These are phyloP conservation scores for Maconellicoccus hirsutus DNA, from an alignment of 1,140 invertebrate genomes.

Conservation along the genomic window DNA sequence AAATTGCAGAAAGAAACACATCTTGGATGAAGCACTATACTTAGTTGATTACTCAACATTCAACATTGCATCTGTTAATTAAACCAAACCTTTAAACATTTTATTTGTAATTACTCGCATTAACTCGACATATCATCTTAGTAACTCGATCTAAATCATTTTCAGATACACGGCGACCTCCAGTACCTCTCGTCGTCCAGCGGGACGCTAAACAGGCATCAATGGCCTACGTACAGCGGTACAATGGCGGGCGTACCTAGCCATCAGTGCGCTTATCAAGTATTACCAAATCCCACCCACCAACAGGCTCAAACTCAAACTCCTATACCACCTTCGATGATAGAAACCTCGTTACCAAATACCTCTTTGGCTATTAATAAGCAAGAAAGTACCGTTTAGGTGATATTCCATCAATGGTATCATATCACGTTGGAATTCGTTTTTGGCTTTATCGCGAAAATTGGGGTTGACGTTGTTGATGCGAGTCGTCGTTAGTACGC, in stretches of 20 bases:
- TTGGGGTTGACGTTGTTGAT: no score
- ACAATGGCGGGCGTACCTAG: neutral
- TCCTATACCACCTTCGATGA: neutral
- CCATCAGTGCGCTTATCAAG: conserved; percentile 13
- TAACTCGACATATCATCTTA: no score
- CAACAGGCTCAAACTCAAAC: conserved; percentile 5
- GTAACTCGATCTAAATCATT: neutral
- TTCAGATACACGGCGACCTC: conserved; percentile 6
- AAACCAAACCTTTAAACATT: no score
- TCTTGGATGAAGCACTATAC: no score
- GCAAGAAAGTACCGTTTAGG: conserved; percentile 13
- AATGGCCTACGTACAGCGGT: neutral
- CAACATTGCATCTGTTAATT: no score
- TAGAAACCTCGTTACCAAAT: conserved; percentile 11
- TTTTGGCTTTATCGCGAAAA: neutral
- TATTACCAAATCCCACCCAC: neutral
- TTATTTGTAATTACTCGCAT: no score
- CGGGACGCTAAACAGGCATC: conserved; percentile 5
- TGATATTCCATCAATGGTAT: neutral
- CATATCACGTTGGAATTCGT: neutral
- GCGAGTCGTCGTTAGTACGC: neutral
- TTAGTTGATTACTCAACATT: no score
- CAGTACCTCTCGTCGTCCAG: neutral
- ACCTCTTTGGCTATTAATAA: conserved; percentile 1
- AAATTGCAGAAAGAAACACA: no score